Conservation (phyloP, 2,888 invertebrate species). For the Platypus cylindrus region DNA sequence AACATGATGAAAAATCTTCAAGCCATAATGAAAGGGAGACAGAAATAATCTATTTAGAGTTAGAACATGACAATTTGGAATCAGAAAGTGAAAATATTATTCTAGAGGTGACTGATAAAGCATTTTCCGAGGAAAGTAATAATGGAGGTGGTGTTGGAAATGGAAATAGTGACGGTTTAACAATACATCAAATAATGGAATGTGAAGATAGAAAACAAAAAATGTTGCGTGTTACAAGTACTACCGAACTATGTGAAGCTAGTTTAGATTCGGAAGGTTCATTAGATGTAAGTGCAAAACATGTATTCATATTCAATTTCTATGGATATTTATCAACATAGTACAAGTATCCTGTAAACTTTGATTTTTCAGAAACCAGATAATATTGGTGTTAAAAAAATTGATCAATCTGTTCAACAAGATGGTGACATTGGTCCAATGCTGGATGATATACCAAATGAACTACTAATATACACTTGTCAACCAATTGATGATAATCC, state of each 20-base stretch:
- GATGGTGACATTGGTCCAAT: too few relatives aligned
- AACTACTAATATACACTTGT: constrained; percentile 10
- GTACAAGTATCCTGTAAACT: not conserved
- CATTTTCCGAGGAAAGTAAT: constrained; percentile 2
- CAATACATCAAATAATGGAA: not conserved
- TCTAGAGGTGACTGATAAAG: constrained; percentile 5
- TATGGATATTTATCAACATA: not conserved
- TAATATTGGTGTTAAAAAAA: too few relatives aligned
- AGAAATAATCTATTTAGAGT: constrained; percentile 6
- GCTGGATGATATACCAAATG: constrained; percentile 10
- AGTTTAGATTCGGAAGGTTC: constrained; percentile 4
- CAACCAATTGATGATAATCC: constrained; percentile 9
- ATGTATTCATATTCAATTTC: not conserved
- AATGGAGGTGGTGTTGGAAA: too few relatives aligned
- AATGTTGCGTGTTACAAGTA: too few relatives aligned
- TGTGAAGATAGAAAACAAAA: not conserved
- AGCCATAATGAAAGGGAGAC: constrained; percentile 3
- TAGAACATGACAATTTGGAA: constrained; percentile 1
- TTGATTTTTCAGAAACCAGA: constrained; percentile 2
- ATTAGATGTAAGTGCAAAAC: not conserved
- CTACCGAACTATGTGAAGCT: constrained; percentile 3
- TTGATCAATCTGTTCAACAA: too few relatives aligned
- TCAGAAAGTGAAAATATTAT: constrained; percentile 3
- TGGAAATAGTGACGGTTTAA: too few relatives aligned
- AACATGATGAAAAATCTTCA: constrained; percentile 1